A percentile compares a stretch with the other conserved stretches of the same genome.
phyloP scores from a whole-genome alignment of 2,888 invertebrate species.

The Apeira syringaria region DNA sequence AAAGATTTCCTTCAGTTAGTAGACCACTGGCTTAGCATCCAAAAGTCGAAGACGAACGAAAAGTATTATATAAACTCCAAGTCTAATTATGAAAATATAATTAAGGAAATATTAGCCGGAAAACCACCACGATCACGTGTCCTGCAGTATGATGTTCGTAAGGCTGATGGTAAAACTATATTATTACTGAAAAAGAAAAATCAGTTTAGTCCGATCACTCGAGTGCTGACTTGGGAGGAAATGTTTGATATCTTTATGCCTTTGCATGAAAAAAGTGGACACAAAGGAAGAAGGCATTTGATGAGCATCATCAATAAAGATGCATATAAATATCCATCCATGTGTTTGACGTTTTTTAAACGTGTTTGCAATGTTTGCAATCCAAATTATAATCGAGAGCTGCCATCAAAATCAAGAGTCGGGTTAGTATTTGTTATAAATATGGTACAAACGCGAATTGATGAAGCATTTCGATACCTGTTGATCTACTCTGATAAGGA shows the following conservation, averaged over 20 bases:
- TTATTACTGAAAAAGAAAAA: not conserved
- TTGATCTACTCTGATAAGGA: conserved; percentile 21
- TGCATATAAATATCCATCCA: conserved; percentile 1
- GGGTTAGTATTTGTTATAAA: conserved; percentile 12
- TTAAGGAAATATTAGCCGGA: not conserved
- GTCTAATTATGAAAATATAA: not conserved
- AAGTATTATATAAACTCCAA: not conserved
- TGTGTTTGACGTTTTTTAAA: conserved; percentile 3
- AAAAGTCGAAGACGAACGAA: not conserved
- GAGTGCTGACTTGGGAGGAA: not conserved
- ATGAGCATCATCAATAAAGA: not conserved
- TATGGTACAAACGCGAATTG: conserved; percentile 6
- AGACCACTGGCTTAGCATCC: not conserved
- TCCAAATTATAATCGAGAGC: too few relatives aligned
- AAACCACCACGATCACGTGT: not conserved
- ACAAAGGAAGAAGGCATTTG: not conserved
- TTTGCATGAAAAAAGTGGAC: conserved; percentile 1
- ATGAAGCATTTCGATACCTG: conserved; percentile 5
- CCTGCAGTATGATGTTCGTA: not conserved
- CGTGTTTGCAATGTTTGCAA: conserved; percentile 18
- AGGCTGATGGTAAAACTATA: not conserved
- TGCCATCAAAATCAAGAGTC: not conserved
- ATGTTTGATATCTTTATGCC: conserved; percentile 4
- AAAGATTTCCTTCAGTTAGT: not conserved
- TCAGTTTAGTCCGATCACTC: not conserved